A percentile compares a stretch with the other conserved stretches of the same genome.
Evolutionary conservation across 92 coral and sea anemone species (phyloP).

Genomic region (Zoanthus sociatus): DNA sequence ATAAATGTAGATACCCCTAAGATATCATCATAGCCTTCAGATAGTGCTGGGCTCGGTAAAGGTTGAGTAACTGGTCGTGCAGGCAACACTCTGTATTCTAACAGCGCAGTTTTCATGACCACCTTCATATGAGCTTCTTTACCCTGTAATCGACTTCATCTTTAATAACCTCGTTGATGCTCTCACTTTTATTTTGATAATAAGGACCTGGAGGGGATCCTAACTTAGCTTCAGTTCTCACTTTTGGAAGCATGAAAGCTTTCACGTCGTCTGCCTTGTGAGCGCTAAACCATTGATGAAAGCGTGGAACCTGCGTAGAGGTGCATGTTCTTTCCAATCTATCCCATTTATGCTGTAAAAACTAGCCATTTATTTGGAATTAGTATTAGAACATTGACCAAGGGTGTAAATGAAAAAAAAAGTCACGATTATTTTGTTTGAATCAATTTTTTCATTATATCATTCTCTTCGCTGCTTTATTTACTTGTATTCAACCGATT

Average conservation of each 20-base stretch:
- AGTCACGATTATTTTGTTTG: constrained; percentile 3
- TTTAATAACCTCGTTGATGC: constrained; percentile 53
- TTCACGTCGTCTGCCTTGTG: constrained; percentile 49
- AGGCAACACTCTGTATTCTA: constrained; percentile 28
- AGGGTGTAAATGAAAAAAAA: constrained; percentile 34
- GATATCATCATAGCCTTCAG: constrained; percentile 50
- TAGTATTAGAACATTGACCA: neutral
- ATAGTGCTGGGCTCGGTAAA: constrained; percentile 47
- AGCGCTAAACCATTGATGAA: constrained; percentile 34
- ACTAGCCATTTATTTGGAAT: neutral
- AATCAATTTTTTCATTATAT: too few species aligned
- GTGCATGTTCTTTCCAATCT: constrained; percentile 8
- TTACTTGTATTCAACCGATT: neutral
- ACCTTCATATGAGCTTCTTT: constrained; percentile 45
- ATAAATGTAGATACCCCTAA: constrained; percentile 38
- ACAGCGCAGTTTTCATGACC: constrained; percentile 31
- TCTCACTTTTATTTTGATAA: constrained; percentile 54
- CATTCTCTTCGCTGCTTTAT: neutral
- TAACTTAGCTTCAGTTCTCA: constrained; percentile 46
- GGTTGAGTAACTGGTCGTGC: constrained; percentile 29
- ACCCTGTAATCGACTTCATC: constrained; percentile 47
- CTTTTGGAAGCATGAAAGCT: constrained; percentile 48
- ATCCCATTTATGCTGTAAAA: constrained; percentile 38
- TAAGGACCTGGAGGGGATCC: constrained; percentile 53
- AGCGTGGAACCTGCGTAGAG: constrained; percentile 32